Base-by-base conservation (phyloP, 2,888 invertebrate species). In the Drosophila aldrichi region DNA sequence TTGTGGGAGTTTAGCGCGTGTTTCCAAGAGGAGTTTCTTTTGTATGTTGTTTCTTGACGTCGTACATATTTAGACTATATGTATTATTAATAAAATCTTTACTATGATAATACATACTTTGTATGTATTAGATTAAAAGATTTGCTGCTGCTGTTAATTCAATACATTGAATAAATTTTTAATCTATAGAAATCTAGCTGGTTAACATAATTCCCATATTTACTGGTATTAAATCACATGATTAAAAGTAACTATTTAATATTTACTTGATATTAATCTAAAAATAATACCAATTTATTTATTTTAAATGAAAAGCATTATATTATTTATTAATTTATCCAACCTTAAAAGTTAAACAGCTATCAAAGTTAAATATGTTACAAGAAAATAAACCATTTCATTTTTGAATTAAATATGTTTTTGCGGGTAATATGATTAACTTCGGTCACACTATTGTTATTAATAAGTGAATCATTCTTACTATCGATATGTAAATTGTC, bases 1-100 rank as follows among this genome's bases (percentile, higher is more conserved):
- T 82, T 88, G 88, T 84, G 86, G 89, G 81, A 76, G 89, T 79
- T 78, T 73, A 74, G 52, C 48, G 58, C 36, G 34, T 76, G 75
- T 70, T 74, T 59, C 55, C 52, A 1, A 10, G 40, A 38, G 59
- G 41, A 18, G 46, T 46, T 34, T 67, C 3, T 8, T 73, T 57
- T 56, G 57, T 3, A 3, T 18, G 12, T 36, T 36, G 34, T 36
- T 16, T 4, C 20, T 10, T 34, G 9, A 2, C 10, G n/a, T 54
- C 2, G 2, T 38, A 22, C 22, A 52, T 22, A 16, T 22, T 14
- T 52, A 22, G 14, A 16, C 29, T 29, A n/a, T 16, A 29, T n/a
- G 6, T 9, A 9, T 25, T 10, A 18, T 41, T 18, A n/a, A n/a
- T n/a, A 9, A 3, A 38, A 16, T 16, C 16, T 38, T 38, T 10